These are phyloP conservation scores for Norana najaformis DNA, from an alignment of 2,888 invertebrate genomes.

Conservation along the genomic window DNA sequence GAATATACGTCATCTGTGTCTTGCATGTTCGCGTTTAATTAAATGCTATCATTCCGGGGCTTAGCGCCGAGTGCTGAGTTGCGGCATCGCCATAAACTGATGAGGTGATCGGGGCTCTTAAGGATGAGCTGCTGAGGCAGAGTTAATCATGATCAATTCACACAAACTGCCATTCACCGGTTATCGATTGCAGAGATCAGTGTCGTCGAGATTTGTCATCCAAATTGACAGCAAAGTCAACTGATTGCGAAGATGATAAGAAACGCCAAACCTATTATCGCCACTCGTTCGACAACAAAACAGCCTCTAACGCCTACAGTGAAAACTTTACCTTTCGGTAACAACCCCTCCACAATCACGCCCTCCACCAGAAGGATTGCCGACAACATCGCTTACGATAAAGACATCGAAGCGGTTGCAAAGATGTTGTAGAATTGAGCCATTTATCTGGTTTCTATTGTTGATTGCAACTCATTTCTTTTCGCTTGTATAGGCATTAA, in stretches of 20 bases:
- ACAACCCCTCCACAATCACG: not conserved
- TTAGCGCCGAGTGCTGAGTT: not conserved
- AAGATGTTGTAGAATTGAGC: too few species aligned
- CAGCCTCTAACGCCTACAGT: not conserved
- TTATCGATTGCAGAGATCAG: constrained; percentile 13
- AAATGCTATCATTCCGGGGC: not conserved
- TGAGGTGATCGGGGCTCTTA: not conserved
- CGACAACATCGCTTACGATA: not conserved
- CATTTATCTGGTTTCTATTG: too few species aligned
- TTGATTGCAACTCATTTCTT: too few species aligned
- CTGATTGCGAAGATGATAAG: not conserved
- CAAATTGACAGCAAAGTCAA: not conserved
- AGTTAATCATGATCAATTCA: constrained; percentile 13
- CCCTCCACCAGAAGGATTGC: not conserved
- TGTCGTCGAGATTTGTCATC: not conserved
- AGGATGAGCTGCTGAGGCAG: not conserved
- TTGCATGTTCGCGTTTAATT: not conserved
- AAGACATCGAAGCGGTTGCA: too few species aligned
- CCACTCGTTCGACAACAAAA: not conserved
- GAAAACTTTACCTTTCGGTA: not conserved
- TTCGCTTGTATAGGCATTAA: too few species aligned
- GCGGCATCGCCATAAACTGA: not conserved
- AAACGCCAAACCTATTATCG: not conserved
- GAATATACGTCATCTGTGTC: not conserved
- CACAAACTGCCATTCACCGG: not conserved